phyloP scores from a whole-genome alignment of 1,140 invertebrate genomes.

The Triops longicaudatus region DNA sequence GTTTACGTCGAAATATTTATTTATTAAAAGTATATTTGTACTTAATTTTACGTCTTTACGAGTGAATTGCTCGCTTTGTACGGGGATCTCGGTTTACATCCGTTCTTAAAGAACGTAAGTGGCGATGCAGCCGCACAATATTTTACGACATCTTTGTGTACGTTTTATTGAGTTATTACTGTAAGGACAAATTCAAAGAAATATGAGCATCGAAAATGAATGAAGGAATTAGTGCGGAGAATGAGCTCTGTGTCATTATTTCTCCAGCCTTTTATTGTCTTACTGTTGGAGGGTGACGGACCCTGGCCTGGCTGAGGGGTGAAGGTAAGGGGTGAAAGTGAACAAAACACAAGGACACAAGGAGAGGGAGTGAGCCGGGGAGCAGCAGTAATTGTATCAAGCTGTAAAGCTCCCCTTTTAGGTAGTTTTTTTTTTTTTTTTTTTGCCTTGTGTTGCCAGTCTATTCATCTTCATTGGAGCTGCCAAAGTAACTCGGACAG shows the following conservation, averaged over 20 bases:
- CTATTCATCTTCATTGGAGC: conserved; percentile 11
- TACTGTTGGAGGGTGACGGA: background rate
- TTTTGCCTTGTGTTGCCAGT: background rate
- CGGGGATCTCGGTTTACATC: too few relatives aligned
- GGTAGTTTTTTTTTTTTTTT: background rate
- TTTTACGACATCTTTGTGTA: too few relatives aligned
- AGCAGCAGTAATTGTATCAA: conserved; percentile 3
- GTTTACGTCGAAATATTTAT: too few relatives aligned
- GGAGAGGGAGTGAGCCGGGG: background rate
- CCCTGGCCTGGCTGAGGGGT: too few relatives aligned
- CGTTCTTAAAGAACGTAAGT: too few relatives aligned
- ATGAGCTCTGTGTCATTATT: background rate
- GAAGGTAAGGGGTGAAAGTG: too few relatives aligned
- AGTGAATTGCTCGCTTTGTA: too few relatives aligned
- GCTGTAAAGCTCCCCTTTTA: background rate
- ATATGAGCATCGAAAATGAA: background rate
- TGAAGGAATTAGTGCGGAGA: background rate
- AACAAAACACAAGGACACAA: conserved; percentile 8
- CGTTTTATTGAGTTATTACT: too few relatives aligned
- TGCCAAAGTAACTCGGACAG: conserved; percentile 14
- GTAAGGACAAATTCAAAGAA: too few relatives aligned
- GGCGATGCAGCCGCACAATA: too few relatives aligned
- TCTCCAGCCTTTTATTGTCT: background rate
- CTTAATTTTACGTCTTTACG: too few relatives aligned
- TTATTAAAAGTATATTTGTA: too few relatives aligned